Percentiles rank a stretch among this genome's conserved stretches.
Conservation (phyloP, 2,113 vertebrate species). For the Eidolon helvum region DNA sequence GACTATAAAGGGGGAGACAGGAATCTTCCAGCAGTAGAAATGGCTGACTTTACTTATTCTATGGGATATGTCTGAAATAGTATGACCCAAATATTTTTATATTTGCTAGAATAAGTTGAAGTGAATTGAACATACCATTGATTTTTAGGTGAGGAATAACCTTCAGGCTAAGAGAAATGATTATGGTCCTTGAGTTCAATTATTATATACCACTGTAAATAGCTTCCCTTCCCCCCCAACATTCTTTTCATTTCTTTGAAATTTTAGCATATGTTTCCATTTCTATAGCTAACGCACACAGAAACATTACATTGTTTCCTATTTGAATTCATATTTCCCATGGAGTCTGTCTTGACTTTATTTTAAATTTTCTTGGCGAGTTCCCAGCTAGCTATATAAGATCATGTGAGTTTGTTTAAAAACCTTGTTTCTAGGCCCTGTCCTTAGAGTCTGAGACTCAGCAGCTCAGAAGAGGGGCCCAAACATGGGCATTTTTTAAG, state of each 20-base stretch:
- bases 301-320: slow-evolving; percentile 28
- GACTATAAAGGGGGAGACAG: background rate
- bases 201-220: background rate
- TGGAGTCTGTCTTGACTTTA: background rate
- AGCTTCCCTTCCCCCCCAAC: background rate
- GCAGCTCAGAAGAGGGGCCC: background rate
- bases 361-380: background rate
- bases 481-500: background rate
- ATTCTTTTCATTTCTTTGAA: slow-evolving; percentile 25
- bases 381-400: background rate
- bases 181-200: background rate
- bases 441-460: background rate
- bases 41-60: background rate
- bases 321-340: slow-evolving; percentile 15
- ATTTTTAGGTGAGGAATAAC: slow-evolving; percentile 8
- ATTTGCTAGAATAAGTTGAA: background rate
- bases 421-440: background rate
- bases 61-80: background rate
- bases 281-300: background rate
- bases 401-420: background rate
- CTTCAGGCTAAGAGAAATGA: background rate
- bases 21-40: background rate
- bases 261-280: slow-evolving; percentile 29
- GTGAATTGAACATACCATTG: slow-evolving; percentile 1
- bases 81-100: background rate